These are phyloP conservation scores for Argyresthia goedartella DNA, from an alignment of 2,888 invertebrate species.

Conservation along the genomic window DNA sequence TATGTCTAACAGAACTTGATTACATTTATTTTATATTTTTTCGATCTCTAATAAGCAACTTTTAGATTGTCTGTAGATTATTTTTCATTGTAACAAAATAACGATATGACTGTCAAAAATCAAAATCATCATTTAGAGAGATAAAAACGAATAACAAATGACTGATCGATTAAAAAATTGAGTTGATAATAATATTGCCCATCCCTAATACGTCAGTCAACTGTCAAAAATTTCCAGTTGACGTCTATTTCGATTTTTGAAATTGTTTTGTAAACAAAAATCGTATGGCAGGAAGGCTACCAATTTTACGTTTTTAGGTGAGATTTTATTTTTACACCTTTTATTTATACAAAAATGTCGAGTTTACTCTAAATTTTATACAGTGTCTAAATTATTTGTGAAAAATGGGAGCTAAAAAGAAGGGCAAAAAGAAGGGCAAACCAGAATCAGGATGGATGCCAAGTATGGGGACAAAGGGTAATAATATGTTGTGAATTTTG, in stretches of 20 bases:
- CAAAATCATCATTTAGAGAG: neutral
- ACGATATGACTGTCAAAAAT: too few relatives aligned
- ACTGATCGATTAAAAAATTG: too few relatives aligned
- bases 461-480: slow-evolving; percentile 59
- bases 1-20: neutral
- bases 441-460: slow-evolving; percentile 64
- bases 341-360: slow-evolving; percentile 32
- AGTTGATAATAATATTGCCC: neutral
- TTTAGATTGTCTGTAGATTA: too few relatives aligned
- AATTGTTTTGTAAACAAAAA: neutral
- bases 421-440: slow-evolving; percentile 37
- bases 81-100: too few relatives aligned
- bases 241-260: slow-evolving; percentile 11
- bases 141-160: too few relatives aligned
- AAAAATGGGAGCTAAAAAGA: slow-evolving; percentile 21
- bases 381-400: slow-evolving; percentile 7
- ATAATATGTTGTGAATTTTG: neutral
- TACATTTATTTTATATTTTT: too few relatives aligned
- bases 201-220: neutral
- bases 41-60: too few relatives aligned
- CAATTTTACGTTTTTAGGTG: slow-evolving; percentile 13
- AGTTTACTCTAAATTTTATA: slow-evolving; percentile 19
- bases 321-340: slow-evolving; percentile 12
- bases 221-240: slow-evolving; percentile 1
- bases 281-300: slow-evolving; percentile 5